Evolutionary conservation across 2,888 invertebrate species (phyloP), one percentile per base, ranked within the genome.

Genomic region (Spodoptera littoralis): DNA sequence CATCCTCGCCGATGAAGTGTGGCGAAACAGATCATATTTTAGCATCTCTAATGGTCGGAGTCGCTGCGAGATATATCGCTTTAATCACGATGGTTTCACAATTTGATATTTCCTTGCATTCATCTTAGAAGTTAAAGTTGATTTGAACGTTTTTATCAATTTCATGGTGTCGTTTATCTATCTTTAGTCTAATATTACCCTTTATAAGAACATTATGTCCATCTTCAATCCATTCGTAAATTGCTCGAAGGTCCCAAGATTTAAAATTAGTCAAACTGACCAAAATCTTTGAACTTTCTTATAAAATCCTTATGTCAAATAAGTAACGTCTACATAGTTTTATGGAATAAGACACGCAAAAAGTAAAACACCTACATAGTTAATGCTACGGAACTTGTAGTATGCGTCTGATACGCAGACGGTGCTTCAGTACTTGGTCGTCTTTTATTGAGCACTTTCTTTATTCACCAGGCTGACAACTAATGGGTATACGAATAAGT

Each of bases 21-120:
- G 78, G 75, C 80, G 81, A 85, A 84, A 80, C 67, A 80, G 73
- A 73, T 74, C 74, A 82, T 77, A 77, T 81, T 78, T 80, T 73
- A 72, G 56, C 73, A 70, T 80, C 64, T 60, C 63, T 76, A 79
- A 79, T 76, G 73, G 67, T 54, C 47, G 46, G 65, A 73, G 67
- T 54, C 47, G 46, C 67, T 49, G 58, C 63, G 53, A 68, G 60
- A 63, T 65, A 57, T 61, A 63, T 60, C 42, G 59, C 65, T 68
- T 64, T 62, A 65, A 71, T 79, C 62, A 59, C 46, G 49, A 51
- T 45, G 42, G 51, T 70, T 62, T 60, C 60, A 66, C 53, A 61
- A 76, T 65, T 52, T 49, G 36, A 50, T 58, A 48, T 62, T 45
- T 52, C 53, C 50, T 13, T 27, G 6, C 27, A 36, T 48, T 44